phyloP scores from a whole-genome alignment of 2,797 vertebrate species.

The Pseudochaenichthys georgianus region DNA sequence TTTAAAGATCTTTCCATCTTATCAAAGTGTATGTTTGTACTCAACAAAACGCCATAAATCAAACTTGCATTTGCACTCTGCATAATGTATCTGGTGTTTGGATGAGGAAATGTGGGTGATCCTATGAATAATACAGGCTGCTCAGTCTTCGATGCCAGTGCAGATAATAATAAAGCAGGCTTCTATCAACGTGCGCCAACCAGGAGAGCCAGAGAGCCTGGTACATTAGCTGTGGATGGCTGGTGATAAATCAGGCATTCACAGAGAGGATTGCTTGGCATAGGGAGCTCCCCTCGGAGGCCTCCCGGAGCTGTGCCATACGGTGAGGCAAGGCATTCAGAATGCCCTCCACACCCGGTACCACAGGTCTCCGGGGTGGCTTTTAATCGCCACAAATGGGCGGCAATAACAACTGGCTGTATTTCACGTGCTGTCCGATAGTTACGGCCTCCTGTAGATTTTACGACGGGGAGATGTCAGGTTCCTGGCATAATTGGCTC shows the following conservation, averaged over 20 bases:
- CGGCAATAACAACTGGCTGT: constrained; percentile 89
- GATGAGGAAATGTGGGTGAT: constrained; percentile 87
- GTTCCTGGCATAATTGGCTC: constrained; percentile 88
- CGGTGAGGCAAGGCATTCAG: constrained; percentile 74
- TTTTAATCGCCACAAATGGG: constrained; percentile 87
- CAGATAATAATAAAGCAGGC: constrained; percentile 90
- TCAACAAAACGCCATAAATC: constrained; percentile 89
- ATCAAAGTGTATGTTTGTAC: constrained; percentile 85
- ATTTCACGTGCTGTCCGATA: constrained; percentile 86
- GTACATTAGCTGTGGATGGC: constrained; percentile 90
- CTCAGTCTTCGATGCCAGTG: constrained; percentile 86
- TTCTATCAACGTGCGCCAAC: constrained; percentile 83
- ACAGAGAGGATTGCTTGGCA: constrained; percentile 83
- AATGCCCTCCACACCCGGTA: constrained; percentile 70
- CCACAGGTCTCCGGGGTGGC: constrained; percentile 85
- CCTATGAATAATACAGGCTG: constrained; percentile 96
- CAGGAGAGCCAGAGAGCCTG: constrained; percentile 88
- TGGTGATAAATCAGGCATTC: constrained; percentile 92
- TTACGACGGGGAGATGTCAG: constrained; percentile 85
- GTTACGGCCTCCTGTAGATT: constrained; percentile 85
- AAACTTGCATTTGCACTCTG: constrained; percentile 91
- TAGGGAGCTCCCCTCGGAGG: constrained; percentile 86
- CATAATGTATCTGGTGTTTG: constrained; percentile 91
- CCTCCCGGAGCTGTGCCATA: constrained; percentile 86
- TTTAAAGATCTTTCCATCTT: constrained; percentile 67